Conservation (phyloP, 2,113 vertebrate genomes). For the Vanacampus margaritifer region DNA sequence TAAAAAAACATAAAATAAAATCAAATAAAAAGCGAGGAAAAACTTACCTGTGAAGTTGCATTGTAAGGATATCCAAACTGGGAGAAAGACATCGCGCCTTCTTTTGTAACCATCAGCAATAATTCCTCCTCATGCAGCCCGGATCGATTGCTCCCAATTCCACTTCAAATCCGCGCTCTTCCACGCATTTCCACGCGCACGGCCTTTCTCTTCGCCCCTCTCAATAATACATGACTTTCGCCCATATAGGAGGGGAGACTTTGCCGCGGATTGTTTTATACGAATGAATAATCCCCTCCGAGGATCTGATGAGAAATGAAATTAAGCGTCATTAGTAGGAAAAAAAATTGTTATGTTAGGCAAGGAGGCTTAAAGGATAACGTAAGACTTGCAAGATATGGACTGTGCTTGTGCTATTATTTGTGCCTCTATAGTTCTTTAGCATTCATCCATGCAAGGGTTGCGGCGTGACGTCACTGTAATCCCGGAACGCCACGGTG, state of each 20-base stretch:
- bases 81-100: constrained; percentile 93
- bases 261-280: constrained; percentile 80
- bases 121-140: constrained; percentile 73
- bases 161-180: constrained; percentile 83
- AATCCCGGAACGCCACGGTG: constrained; percentile 82
- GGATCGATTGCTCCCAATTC: constrained; percentile 87
- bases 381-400: constrained; percentile 83
- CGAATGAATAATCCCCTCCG: constrained; percentile 77
- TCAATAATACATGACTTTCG: constrained; percentile 89
- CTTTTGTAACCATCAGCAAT: constrained; percentile 87
- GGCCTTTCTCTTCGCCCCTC: constrained; percentile 67
- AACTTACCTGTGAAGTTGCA: constrained; percentile 92
- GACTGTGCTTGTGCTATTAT: constrained; percentile 87
- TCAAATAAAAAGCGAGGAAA: background rate
- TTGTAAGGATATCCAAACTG: constrained; percentile 97
- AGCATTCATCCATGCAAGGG: constrained; percentile 87
- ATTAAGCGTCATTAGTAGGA: constrained; percentile 76
- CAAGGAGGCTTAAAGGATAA: constrained; percentile 84
- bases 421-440: constrained; percentile 89
- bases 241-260: constrained; percentile 75
- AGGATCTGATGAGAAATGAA: constrained; percentile 76
- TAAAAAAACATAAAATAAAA: too few species aligned
- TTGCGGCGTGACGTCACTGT: constrained; percentile 93
- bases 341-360: constrained; percentile 72
- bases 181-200: constrained; percentile 81